A percentile compares a stretch with the other conserved stretches of the same genome.
phyloP scores from a whole-genome alignment of 2,888 invertebrate species.

The Rhagonycha lutea region DNA sequence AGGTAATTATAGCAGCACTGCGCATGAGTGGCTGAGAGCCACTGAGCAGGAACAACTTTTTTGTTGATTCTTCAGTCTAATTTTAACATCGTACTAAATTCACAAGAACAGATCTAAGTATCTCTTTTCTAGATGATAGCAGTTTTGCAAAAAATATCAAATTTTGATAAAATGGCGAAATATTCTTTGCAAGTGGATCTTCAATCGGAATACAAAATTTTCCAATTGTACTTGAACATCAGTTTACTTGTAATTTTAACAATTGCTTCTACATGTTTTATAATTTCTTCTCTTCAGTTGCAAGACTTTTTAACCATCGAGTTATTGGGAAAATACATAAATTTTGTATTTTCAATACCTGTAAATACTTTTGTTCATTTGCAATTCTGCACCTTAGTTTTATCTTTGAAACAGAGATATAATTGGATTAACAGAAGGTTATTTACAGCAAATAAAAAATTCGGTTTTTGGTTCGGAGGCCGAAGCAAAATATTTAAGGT shows the following conservation, averaged over 20 bases:
- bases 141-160: neutral
- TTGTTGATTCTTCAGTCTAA: no score
- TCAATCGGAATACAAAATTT: neutral
- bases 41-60: no score
- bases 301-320: neutral
- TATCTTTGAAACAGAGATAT: constrained; percentile 8
- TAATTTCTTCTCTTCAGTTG: neutral
- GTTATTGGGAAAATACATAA: neutral
- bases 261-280: neutral
- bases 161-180: neutral
- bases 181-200: neutral
- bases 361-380: neutral
- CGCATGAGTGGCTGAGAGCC: no score
- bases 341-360: neutral
- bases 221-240: neutral
- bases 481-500: neutral
- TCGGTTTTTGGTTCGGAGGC: neutral
- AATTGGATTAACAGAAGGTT: constrained; percentile 6
- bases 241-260: neutral
- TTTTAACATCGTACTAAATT: no score
- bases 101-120: neutral
- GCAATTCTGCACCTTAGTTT: constrained; percentile 7
- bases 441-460: neutral
- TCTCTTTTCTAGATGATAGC: neutral
- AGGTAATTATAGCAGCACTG: neutral